phyloP scores from a whole-genome alignment of 2,888 invertebrate genomes.

The Operophtera brumata region DNA sequence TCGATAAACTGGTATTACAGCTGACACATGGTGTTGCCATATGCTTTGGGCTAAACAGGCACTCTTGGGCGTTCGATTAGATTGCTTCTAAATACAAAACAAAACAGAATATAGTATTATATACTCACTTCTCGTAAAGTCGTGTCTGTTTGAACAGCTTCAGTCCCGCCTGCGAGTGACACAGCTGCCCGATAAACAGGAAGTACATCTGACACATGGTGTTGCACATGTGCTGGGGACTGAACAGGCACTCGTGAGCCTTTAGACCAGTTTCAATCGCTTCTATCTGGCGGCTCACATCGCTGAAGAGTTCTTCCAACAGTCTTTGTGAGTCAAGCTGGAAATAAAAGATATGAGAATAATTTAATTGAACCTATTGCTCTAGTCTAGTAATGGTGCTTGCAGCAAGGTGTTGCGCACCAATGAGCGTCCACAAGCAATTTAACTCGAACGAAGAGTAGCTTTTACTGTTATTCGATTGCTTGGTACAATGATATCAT shows the following conservation, averaged over 20 bases:
- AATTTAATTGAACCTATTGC: too few species aligned
- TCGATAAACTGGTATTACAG: conserved; percentile 97
- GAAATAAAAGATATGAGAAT: conserved; percentile 4
- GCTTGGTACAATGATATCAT: too few species aligned
- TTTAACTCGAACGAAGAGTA: too few species aligned
- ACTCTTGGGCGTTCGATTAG: conserved; percentile 52
- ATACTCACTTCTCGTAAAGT: conserved; percentile 86
- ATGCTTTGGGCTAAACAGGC: conserved; percentile 86
- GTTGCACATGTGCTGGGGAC: conserved; percentile 92
- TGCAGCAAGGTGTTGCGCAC: too few species aligned
- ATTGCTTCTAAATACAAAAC: conserved; percentile 83
- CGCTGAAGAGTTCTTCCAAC: conserved; percentile 88
- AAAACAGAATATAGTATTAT: background rate
- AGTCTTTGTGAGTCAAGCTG: conserved; percentile 85
- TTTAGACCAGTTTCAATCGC: conserved; percentile 86
- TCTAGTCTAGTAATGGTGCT: too few species aligned
- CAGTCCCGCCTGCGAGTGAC: conserved; percentile 85
- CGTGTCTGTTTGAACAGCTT: conserved; percentile 86
- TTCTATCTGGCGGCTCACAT: conserved; percentile 87
- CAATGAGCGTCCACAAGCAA: too few species aligned
- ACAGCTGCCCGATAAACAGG: conserved; percentile 93
- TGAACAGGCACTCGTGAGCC: conserved; percentile 92
- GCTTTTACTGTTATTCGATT: too few species aligned
- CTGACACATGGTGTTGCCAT: conserved; percentile 94
- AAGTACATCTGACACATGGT: conserved; percentile 98